Conservation (phyloP, 2,113 vertebrate genomes). For the Gadus macrocephalus region DNA sequence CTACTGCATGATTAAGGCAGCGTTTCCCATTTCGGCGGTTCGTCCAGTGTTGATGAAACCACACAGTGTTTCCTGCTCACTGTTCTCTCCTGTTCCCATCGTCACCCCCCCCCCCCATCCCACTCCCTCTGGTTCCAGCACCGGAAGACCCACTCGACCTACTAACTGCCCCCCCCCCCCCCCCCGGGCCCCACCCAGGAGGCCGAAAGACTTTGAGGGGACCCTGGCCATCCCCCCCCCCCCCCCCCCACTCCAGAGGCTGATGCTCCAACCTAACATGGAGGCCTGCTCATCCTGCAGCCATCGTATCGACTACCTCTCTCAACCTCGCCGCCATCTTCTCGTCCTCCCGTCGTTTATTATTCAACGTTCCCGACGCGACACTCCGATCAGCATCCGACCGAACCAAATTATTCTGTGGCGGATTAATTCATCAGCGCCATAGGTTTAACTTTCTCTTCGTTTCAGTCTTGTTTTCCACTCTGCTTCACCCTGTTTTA, state of each 20-base stretch:
- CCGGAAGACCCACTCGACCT: conserved; percentile 58
- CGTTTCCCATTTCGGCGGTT: no score
- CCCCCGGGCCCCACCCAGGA: conserved; percentile 45
- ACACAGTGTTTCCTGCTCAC: no score
- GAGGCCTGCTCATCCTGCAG: conserved; percentile 12
- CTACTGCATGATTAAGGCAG: no score
- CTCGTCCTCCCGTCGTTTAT: not conserved
- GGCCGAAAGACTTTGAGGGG: conserved; percentile 60
- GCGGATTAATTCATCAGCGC: no score
- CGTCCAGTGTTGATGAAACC: no score
- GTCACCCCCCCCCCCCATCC: conserved; percentile 9
- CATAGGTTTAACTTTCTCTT: no score
- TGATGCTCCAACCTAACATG: conserved; percentile 3
- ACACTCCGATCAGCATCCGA: no score
- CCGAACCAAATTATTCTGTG: no score
- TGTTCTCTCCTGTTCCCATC: conserved; percentile 15
- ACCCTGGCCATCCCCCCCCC: conserved; percentile 18
- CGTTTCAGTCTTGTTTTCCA: no score
- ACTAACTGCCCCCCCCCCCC: conserved; percentile 48
- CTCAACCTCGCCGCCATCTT: not conserved
- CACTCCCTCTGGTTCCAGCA: conserved; percentile 43
- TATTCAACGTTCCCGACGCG: no score
- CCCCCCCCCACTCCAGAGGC: conserved; percentile 6
- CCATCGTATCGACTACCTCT: conserved; percentile 13
- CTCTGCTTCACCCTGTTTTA: no score